These are phyloP conservation scores for Salvelinus alpinus DNA, from an alignment of 2,113 vertebrate species.

Conservation along the genomic window DNA sequence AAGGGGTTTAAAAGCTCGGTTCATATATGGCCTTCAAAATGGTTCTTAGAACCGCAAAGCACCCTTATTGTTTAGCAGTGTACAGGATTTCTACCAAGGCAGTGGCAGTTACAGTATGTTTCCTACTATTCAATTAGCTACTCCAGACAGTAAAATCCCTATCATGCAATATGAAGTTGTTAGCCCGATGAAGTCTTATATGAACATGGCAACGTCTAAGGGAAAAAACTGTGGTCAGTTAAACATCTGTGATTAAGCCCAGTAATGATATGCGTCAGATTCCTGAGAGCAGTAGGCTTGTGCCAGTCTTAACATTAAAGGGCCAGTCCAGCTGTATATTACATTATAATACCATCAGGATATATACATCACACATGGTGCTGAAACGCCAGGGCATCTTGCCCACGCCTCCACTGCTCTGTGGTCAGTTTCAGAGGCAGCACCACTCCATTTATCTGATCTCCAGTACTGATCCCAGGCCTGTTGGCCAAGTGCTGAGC, in stretches of 20 bases:
- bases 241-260: not conserved
- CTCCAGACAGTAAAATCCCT: not conserved
- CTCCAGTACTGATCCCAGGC: conserved; percentile 34
- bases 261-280: conserved; percentile 16
- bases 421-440: conserved; percentile 10
- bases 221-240: not conserved
- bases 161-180: not conserved
- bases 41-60: too few species aligned
- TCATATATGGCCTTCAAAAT: too few species aligned
- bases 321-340: conserved; percentile 27
- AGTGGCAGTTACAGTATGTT: not conserved
- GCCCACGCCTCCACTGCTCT: conserved; percentile 36
- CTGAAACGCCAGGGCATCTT: conserved; percentile 31
- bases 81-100: not conserved
- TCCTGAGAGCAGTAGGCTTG: not conserved
- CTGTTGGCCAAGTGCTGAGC: conserved; percentile 6
- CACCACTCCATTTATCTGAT: conserved; percentile 34
- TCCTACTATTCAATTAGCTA: not conserved
- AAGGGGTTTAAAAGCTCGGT: too few species aligned
- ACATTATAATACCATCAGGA: conserved; percentile 22
- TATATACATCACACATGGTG: conserved; percentile 17
- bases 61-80: too few species aligned
- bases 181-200: conserved; percentile 11
- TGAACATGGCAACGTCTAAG: too few species aligned
- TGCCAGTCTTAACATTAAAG: conserved; percentile 15